Base-by-base conservation (phyloP, 2,113 vertebrate species). In the Mobula hypostoma region DNA sequence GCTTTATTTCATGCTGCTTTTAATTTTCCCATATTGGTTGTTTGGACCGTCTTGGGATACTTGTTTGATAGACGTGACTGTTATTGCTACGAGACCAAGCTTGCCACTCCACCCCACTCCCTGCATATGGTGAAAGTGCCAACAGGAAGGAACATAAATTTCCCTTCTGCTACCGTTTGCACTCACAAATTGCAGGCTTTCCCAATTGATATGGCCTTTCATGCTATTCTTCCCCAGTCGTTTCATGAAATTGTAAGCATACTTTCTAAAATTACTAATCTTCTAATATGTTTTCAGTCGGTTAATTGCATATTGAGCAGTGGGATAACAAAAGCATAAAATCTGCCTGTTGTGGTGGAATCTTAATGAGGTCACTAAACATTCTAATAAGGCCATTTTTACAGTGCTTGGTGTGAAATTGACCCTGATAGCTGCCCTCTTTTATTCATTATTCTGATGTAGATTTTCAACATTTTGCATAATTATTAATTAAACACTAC, bases 401-500 rank as follows among this genome's bases (percentile, higher is more conserved):
- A 66, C 29, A 32, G 85, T 32, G 14, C 61, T 66, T 36, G 63
- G 7, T 58, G 63, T 14, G 29, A 68, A 32, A 19, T 68, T 90
- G 61, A 90, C 85, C 85, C 85, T 68, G 29, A 66, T 15, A 63
- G 58, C 29, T 15, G 29, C 61, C 29, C 61, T 66, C 61, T 66
- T 66, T 90, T 66, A 88, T 58, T 88, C 61, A 66, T 90, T 68
- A 90, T 66, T 68, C 85, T 32, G 58, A 66, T 90, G 85, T 90
- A 90, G 85, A 17, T 66, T 63, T 90, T 90, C 4, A 66, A 66
- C 85, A 90, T 90, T 17, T 66, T 90, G 58, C 29, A 27, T 90
- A 68, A 90, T 90, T 90, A 58, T 90, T 61, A 90, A 90, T 90
- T 90, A 90, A 90, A 90, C 61, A 29, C 58, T n/a, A n/a, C 24